Conservation (phyloP, 1,140 invertebrate genomes). For the Plectrocnemia conspersa region DNA sequence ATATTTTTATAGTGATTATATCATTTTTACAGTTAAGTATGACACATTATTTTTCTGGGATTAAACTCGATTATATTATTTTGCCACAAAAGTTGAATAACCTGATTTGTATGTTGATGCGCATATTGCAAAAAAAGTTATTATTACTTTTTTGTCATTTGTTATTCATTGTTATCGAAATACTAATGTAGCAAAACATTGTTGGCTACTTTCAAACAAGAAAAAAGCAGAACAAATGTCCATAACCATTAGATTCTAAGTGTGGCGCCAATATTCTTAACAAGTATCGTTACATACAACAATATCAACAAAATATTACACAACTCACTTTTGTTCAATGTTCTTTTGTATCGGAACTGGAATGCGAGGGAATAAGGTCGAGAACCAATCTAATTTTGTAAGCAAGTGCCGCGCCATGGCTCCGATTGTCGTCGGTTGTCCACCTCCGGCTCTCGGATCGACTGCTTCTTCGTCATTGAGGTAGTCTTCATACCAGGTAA, state of each 20-base stretch:
- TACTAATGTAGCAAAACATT: too few relatives aligned
- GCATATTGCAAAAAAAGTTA: too few relatives aligned
- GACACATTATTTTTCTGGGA: too few relatives aligned
- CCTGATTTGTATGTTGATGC: too few relatives aligned
- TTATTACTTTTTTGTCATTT: not conserved
- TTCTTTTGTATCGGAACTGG: constrained; percentile 98
- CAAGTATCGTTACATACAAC: not conserved
- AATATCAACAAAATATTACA: not conserved
- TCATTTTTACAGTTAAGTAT: too few relatives aligned
- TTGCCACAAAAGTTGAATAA: too few relatives aligned
- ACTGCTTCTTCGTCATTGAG: constrained; percentile 95
- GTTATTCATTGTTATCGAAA: not conserved
- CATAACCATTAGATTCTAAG: too few relatives aligned
- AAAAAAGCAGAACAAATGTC: too few relatives aligned
- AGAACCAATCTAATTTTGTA: constrained; percentile 96
- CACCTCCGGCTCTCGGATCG: constrained; percentile 95
- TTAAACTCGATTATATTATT: too few relatives aligned
- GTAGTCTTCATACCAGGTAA: constrained; percentile 96
- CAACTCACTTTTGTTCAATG: constrained; percentile 62
- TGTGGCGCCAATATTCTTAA: not conserved
- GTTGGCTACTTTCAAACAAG: not conserved
- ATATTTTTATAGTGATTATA: too few relatives aligned
- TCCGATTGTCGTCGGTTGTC: constrained; percentile 90
- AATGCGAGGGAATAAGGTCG: constrained; percentile 96
- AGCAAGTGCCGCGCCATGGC: constrained; percentile 91